These are phyloP conservation scores for Pandemis heparana DNA, from an alignment of 2,888 invertebrate genomes.

Conservation along the genomic window DNA sequence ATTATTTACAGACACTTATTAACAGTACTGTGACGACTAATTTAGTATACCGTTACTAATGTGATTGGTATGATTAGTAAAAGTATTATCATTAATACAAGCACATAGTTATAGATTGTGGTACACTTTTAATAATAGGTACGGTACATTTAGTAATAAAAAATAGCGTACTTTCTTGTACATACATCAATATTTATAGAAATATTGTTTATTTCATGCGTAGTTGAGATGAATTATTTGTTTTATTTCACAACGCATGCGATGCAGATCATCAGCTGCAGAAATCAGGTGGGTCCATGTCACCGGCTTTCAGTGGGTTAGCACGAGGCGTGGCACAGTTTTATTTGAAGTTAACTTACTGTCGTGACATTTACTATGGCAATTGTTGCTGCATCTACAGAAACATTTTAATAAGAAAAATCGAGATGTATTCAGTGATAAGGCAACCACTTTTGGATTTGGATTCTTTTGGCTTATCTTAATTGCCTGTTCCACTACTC, in stretches of 20 bases:
- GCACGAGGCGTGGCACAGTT: constrained; percentile 43
- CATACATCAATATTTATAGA: not conserved
- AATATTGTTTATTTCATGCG: constrained; percentile 11
- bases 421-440: no score
- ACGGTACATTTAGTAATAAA: no score
- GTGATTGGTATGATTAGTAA: not conserved
- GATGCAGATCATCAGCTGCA: constrained; percentile 72
- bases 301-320: constrained; percentile 26
- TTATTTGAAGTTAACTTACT: constrained; percentile 10
- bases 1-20: no score
- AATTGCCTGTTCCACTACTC: no score
- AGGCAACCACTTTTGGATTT: no score
- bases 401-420: no score
- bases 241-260: constrained; percentile 75
- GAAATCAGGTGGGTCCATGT: constrained; percentile 75
- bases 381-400: no score
- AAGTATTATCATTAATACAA: not conserved
- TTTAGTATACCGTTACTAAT: no score
- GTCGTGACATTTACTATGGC: not conserved
- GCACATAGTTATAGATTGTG: not conserved
- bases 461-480: no score
- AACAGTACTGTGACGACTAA: no score
- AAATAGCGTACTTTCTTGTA: no score
- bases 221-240: constrained; percentile 63
- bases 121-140: not conserved